phyloP scores from a whole-genome alignment of 2,797 vertebrate species.

The Chiroxiphia lanceolata region DNA sequence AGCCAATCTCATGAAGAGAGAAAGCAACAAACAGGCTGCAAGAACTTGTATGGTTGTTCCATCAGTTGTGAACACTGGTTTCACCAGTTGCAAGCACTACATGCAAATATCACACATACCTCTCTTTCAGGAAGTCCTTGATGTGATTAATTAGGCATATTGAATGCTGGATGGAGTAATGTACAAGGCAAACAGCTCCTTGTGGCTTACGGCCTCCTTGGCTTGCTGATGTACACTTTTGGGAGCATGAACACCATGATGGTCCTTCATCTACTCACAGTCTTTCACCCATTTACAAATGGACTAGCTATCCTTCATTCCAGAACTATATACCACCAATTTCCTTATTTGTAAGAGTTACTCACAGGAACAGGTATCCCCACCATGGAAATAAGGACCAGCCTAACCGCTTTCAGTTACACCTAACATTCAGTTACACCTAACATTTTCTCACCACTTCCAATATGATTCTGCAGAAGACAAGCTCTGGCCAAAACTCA shows the following conservation, averaged over 20 bases:
- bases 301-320: not conserved
- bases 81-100: not conserved
- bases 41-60: not conserved
- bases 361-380: not conserved
- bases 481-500: not conserved
- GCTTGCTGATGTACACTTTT: not conserved
- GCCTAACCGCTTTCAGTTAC: not conserved
- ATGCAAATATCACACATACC: not conserved
- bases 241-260: not conserved
- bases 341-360: not conserved
- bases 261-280: not conserved
- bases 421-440: not conserved
- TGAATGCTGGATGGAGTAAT: not conserved
- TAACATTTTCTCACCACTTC: not conserved
- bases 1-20: not conserved
- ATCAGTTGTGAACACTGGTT: not conserved
- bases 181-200: not conserved
- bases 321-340: not conserved
- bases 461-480: not conserved
- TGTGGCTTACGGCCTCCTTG: not conserved
- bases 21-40: not conserved
- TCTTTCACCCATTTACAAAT: not conserved
- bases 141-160: not conserved
- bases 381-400: not conserved
- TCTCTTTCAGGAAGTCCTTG: not conserved